Base-by-base conservation (phyloP, 2,888 invertebrate species). In the Seira musarum region DNA sequence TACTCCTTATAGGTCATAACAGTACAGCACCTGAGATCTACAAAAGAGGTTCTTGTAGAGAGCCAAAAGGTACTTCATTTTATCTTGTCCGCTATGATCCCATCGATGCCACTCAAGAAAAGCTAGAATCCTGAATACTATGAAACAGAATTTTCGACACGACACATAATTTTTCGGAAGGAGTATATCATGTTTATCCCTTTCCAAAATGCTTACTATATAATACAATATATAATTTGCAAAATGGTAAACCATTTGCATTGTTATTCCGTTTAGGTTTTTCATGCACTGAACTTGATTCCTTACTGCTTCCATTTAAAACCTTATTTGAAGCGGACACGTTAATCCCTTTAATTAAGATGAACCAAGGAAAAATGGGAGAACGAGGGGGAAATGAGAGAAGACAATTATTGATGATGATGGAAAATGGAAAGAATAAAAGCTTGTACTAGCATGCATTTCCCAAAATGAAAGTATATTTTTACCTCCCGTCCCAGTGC, bases 321-420 rank as follows among this genome's bases (percentile, higher is more conserved):
- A 8, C 40, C 13, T 6, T 40, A 40, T 40, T 67, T 67, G 68
- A 61, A 71, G 81, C 72, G 67, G 77, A 83, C 81, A 73, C 73
- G 81, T 85, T 85, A 85, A 85, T 85, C 85, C 85, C 78, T 85
- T 85, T 85, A 85, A 85, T 85, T 82, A 85, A 85, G 85, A 85
- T 85, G 82, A 85, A 83, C 80, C 77, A 78, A 79, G 80, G 13
- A 40, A 40, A 40, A 65, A 73, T 66, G 64, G 66, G 73, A 67
- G 63, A 57, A 63, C 10, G 40, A 40, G 40, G 40, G 40, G 40
- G 40, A 13, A 40, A 40, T 40, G 40, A 40, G 13, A 13, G 13
- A 40, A 40, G 40, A 40, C 40, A 40, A 8, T 40, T 40, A 40
- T 40, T 6, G 40, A 40, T 40, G 40, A 40, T 40, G 40, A 40